phyloP scores from a whole-genome alignment of 2,797 vertebrate genomes.

The Hapalemur alaotrensis region DNA sequence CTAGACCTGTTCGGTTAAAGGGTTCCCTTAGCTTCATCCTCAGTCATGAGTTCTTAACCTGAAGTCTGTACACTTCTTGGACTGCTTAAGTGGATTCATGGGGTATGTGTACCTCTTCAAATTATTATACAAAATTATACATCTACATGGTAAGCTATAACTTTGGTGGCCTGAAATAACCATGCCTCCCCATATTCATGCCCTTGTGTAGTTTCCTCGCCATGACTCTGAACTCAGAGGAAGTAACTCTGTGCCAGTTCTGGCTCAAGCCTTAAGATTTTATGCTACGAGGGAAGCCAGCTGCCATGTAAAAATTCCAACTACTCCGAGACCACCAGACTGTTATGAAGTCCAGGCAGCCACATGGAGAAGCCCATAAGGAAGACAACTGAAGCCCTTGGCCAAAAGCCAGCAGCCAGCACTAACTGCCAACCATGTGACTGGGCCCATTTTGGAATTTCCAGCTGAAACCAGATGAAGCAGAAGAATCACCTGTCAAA shows the following conservation, averaged over 20 bases:
- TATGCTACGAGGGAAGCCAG: neutral
- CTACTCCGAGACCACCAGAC: neutral
- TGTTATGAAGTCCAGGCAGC: neutral
- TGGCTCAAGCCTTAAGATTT: neutral
- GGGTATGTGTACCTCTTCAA: neutral
- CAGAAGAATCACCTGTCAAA: neutral
- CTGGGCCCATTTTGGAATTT: neutral
- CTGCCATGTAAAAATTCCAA: neutral
- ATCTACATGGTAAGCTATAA: neutral
- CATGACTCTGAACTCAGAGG: neutral
- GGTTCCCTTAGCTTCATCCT: neutral
- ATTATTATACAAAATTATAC: neutral
- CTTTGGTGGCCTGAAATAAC: neutral
- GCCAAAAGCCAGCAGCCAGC: neutral
- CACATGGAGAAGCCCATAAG: neutral
- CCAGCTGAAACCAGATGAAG: neutral
- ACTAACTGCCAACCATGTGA: neutral
- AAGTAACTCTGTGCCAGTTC: neutral
- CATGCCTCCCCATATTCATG: neutral
- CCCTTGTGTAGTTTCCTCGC: neutral
- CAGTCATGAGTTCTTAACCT: neutral
- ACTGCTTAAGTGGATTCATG: neutral
- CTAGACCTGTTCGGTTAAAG: neutral
- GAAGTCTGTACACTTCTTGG: neutral
- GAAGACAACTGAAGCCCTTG: neutral